Evolutionary conservation across 2,113 vertebrate genomes (phyloP).

Genomic region (Oncorhynchus masou): DNA sequence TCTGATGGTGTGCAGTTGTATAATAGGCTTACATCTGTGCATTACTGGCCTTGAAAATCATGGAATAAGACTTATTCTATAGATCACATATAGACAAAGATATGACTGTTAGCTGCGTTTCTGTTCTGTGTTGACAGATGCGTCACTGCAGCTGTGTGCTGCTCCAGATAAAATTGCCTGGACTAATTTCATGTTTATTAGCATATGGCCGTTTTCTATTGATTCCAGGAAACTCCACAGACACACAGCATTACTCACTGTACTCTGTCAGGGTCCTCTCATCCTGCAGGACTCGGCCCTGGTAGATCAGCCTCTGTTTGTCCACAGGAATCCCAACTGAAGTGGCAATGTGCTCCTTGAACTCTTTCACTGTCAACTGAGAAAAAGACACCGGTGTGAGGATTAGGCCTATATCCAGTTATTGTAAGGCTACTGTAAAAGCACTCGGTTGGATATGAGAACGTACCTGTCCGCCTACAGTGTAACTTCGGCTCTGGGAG

Average conservation of each 20-base stretch:
- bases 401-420: background rate
- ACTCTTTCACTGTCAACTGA: constrained; percentile 88
- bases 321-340: constrained; percentile 87
- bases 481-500: constrained; percentile 88
- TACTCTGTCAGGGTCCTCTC: constrained; percentile 89
- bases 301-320: constrained; percentile 91
- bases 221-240: background rate
- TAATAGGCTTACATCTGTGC: background rate
- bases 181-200: background rate
- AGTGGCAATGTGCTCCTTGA: constrained; percentile 88
- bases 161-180: background rate
- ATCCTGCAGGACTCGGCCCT: constrained; percentile 89
- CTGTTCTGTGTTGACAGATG: background rate
- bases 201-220: no score
- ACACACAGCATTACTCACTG: constrained; percentile 70
- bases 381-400: background rate
- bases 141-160: background rate
- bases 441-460: background rate
- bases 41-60: no score
- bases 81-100: no score
- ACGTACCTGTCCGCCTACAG: constrained; percentile 83
- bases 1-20: background rate
- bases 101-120: no score
- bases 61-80: no score
- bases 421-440: background rate